Evolutionary conservation across 2,113 vertebrate genomes (phyloP), one percentile per base, ranked within the genome.

Genomic region (Corythornis madagascariensis): DNA sequence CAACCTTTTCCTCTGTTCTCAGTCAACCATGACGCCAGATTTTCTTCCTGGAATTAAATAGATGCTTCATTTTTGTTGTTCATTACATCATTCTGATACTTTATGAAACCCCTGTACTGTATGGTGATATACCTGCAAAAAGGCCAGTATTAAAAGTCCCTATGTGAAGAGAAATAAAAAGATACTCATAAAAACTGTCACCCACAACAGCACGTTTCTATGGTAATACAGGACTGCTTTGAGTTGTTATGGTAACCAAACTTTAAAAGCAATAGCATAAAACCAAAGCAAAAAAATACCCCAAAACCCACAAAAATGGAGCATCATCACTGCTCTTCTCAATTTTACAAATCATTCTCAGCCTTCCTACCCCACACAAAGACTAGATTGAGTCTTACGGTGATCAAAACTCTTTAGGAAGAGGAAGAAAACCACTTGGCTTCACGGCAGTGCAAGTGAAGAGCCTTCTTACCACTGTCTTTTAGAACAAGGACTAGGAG

Each of bases 221-320:
- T 94, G 86, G 94, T 93, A 96, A 97, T 95, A 73, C 53, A 91
- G 74, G 63, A 85, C 84, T 94, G 83, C 82, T 94, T 91, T 82
- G 21, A 20, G 95, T 96, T 94, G 93, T 89, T 96, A 96, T 96
- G 88, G 88, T 56, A 96, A 96, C 96, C 80, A 90, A 93, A 80
- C 57, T 95, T 95, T 94, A 94, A 96, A 96, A 92, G 94, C 80
- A 96, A 87, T 73, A 92, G 86, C 55, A 92, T 88, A 92, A 96
- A 83, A 81, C n/a, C 67, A 88, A 94, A 89, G 74, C 3, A 56
- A 83, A 91, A 82, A 79, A 57, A 13, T 38, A 38, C 11, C 21
- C 48, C 48, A 53, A 73, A 65, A 56, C 21, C 38, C 29, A 33
- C 16, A 89, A 70, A 76, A 89, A 79, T 18, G 17, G 35, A 90